These are phyloP conservation scores for Rhynchopsitta pachyrhyncha DNA, from an alignment of 2,113 vertebrate species.

Conservation along the genomic window DNA sequence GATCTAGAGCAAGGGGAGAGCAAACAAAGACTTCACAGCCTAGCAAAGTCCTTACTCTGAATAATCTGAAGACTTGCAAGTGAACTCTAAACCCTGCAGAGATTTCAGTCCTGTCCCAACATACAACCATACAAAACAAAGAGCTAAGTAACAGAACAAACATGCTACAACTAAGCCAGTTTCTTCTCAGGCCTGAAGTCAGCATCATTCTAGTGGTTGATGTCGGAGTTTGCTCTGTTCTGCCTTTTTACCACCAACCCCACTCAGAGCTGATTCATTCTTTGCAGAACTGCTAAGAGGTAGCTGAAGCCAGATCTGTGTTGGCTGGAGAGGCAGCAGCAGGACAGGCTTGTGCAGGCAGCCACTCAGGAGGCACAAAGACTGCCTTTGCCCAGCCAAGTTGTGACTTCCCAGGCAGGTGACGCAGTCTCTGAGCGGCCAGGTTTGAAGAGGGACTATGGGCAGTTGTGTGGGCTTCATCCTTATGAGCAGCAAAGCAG, in stretches of 20 bases:
- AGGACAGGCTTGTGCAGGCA: conserved; percentile 16
- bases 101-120: background rate
- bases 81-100: background rate
- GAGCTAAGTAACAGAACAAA: background rate
- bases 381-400: background rate
- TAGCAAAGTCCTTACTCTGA: background rate
- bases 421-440: background rate
- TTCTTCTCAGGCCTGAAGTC: background rate
- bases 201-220: background rate
- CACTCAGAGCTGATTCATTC: background rate
- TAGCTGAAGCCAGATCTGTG: background rate
- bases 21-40: background rate
- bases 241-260: background rate
- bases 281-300: background rate
- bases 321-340: background rate
- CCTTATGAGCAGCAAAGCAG: background rate
- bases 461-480: background rate
- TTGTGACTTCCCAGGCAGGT: background rate
- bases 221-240: background rate
- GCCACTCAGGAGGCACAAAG: fast-evolving
- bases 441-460: background rate
- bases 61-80: background rate
- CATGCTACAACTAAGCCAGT: background rate
- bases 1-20: background rate
- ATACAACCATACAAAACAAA: background rate